Base-by-base conservation (phyloP, 2,888 invertebrate genomes). In the Pardosa pseudoannulata region DNA sequence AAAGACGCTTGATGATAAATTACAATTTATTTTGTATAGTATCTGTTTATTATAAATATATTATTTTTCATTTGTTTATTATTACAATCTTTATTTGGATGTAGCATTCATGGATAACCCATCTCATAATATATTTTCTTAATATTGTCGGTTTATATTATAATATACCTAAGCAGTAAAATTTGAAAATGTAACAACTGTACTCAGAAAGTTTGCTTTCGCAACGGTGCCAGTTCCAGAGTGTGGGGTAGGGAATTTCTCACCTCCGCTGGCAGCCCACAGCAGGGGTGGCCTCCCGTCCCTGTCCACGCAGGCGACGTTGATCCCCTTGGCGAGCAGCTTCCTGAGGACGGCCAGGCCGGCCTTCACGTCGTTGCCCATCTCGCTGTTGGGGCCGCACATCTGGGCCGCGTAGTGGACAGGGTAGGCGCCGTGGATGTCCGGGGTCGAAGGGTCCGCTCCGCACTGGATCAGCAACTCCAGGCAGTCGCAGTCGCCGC, bases 371-470 rank as follows among this genome's bases (percentile, higher is more conserved):
- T 93, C 93, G 91, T 93, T 90, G 91, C 93, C 94, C 62, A 93
- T 93, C 89, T 94, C 94, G 62, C 95, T 94, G 27, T 94, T 95
- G 27, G 96, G 95, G 0, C 96, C 97, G 91, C 97, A 97, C 95
- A 98, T 97, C 92, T 99, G 98, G 16, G 98, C 98, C 0, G 98
- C 98, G 92, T 99, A 98, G 92, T 99, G 99, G 79, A 99, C 93
- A 0, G 98, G 98, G 90, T 96, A 97, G 19, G 98, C 98, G 27
- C 98, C 97, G 91, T 98, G 97, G 89, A 96, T 95, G 92, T 99
- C 99, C 0, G 97, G 95, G 0, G 95, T 95, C 16, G 96, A 95
- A 7, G 97, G 95, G 90, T 96, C 95, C 0, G 97, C 98, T 3
- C 97, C 97, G 3, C 75, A 94, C 1, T 95, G 94, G 89, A 98